phyloP scores from a whole-genome alignment of 2,888 invertebrate genomes.

The Diogma glabrata region DNA sequence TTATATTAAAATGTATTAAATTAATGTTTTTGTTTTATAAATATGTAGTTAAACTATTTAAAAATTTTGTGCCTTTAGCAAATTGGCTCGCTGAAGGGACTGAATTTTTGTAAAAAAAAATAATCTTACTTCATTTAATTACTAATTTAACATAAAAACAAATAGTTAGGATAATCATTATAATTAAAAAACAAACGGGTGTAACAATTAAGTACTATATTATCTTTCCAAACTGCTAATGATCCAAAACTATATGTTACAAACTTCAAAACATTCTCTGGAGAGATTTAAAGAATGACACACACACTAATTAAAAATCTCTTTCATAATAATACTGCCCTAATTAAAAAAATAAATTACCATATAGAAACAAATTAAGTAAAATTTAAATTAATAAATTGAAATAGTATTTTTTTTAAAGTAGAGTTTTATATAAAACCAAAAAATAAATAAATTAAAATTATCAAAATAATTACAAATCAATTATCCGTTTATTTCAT shows the following conservation, averaged over 20 bases:
- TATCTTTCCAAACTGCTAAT: constrained; percentile 1
- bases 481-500: too few relatives aligned
- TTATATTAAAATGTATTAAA: too few relatives aligned
- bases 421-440: too few relatives aligned
- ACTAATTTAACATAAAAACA: background rate
- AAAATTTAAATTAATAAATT: too few relatives aligned
- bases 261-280: constrained; percentile 2
- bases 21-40: too few relatives aligned
- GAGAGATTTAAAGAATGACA: constrained; percentile 4
- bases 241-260: constrained; percentile 4
- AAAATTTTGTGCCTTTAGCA: constrained; percentile 1
- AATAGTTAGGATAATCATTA: constrained; percentile 6
- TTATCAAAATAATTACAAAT: too few relatives aligned
- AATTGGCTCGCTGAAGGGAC: constrained; percentile 10
- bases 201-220: constrained; percentile 5
- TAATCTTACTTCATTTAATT: background rate
- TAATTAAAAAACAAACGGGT: constrained; percentile 11
- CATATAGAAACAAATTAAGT: background rate
- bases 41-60: too few relatives aligned
- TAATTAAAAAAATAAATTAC: background rate
- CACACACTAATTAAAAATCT: constrained; percentile 9
- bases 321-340: too few relatives aligned
- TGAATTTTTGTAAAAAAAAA: constrained; percentile 2
- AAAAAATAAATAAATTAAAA: too few relatives aligned
- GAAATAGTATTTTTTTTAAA: too few relatives aligned